Percentiles rank a stretch among this genome's conserved stretches.
phyloP scores from a whole-genome alignment of 2,797 vertebrate species.

The Lophotriccus pileatus region DNA sequence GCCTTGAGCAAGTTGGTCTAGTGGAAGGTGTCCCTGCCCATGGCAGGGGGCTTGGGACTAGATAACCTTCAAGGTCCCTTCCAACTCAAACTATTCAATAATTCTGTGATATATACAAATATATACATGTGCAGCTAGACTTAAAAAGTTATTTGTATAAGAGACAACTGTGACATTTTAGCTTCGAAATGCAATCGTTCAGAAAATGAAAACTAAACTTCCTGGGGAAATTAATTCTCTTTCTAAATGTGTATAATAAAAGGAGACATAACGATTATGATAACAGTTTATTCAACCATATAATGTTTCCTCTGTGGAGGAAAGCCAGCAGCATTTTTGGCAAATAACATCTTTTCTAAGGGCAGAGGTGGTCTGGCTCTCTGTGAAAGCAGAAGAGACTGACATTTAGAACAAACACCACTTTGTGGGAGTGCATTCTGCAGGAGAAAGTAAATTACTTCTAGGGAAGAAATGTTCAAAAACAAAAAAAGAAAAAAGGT shows the following conservation, averaged over 20 bases:
- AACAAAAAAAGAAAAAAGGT: not conserved
- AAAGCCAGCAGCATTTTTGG: not conserved
- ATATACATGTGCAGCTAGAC: not conserved
- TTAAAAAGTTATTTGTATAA: not conserved
- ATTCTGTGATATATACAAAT: not conserved
- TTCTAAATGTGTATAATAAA: not conserved
- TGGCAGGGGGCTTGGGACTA: not conserved
- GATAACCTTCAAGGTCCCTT: not conserved
- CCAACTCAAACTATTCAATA: not conserved
- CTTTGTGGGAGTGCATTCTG: not conserved
- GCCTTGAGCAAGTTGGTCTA: not conserved
- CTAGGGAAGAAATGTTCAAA: not conserved
- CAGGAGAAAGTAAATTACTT: not conserved
- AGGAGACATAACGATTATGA: not conserved
- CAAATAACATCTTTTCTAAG: not conserved
- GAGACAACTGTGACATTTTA: not conserved
- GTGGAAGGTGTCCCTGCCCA: not conserved
- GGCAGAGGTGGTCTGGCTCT: not conserved
- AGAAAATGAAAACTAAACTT: not conserved
- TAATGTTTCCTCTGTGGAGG: not conserved
- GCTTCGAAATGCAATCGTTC: accelerated
- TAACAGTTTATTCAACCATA: not conserved
- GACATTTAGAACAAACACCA: not conserved
- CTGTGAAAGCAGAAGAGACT: not conserved
- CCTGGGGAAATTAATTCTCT: not conserved